Conservation (phyloP, 1,140 invertebrate species). For the Drosophila tropicalis region DNA sequence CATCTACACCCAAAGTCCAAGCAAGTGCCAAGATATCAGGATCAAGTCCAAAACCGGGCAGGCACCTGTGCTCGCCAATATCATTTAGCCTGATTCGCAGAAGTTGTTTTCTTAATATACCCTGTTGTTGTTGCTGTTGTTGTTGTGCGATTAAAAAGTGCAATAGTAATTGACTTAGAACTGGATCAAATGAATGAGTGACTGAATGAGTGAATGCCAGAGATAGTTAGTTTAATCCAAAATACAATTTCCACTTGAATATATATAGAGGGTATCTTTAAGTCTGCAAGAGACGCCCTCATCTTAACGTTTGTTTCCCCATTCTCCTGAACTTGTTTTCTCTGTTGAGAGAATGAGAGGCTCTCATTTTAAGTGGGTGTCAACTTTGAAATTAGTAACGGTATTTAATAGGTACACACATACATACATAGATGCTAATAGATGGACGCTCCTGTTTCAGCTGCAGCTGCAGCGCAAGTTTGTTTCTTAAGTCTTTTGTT, state of each 20-base stretch:
- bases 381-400: slow-evolving; percentile 68
- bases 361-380: slow-evolving; percentile 60
- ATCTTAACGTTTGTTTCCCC: not conserved
- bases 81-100: no score
- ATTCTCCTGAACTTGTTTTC: slow-evolving; percentile 14
- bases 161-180: no score
- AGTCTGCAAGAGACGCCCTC: not conserved
- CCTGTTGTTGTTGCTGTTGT: not conserved
- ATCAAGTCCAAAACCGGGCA: not conserved
- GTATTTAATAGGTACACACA: slow-evolving; percentile 53
- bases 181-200: no score
- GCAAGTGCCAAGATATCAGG: not conserved
- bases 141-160: no score
- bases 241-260: no score
- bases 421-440: slow-evolving; percentile 15
- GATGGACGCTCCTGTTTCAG: slow-evolving; percentile 9
- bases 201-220: no score
- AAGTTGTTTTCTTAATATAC: not conserved
- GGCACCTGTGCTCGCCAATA: not conserved
- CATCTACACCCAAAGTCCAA: not conserved
- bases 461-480: slow-evolving; percentile 34
- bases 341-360: not conserved
- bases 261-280: not conserved
- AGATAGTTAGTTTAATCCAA: no score
- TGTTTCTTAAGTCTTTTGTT: slow-evolving; percentile 53